These are phyloP conservation scores for Limnodromus scolopaceus DNA, from an alignment of 2,797 vertebrate species.

Conservation along the genomic window DNA sequence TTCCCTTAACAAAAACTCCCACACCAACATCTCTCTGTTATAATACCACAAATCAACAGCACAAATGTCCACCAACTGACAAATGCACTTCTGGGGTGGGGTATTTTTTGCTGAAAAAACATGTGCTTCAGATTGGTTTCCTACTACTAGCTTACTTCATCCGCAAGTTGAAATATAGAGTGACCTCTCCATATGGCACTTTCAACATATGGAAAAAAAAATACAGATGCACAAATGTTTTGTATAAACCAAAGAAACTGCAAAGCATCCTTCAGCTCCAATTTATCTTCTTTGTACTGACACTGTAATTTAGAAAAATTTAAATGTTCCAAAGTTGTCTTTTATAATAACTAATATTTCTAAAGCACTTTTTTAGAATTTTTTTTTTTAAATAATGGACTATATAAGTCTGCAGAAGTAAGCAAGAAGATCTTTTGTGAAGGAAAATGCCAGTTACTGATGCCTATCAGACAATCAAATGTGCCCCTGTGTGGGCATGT, in stretches of 20 bases:
- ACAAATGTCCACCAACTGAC: not conserved
- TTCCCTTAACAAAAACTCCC: not conserved
- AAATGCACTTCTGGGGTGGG: not conserved
- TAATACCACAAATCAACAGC: not conserved
- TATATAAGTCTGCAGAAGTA: not conserved
- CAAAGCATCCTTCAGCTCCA: not conserved
- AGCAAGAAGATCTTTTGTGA: not conserved
- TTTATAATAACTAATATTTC: not conserved
- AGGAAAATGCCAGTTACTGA: not conserved
- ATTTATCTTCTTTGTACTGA: not conserved
- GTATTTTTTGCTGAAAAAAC: not conserved
- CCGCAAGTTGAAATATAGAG: not conserved
- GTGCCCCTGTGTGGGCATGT: not conserved
- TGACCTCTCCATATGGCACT: slow-evolving; percentile 41
- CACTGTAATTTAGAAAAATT: not conserved
- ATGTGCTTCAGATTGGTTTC: not conserved
- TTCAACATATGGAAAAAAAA: not conserved
- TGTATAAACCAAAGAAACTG: not conserved
- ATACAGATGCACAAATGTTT: slow-evolving; percentile 41
- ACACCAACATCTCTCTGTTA: not conserved
- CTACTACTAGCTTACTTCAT: not conserved
- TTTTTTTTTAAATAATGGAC: not conserved
- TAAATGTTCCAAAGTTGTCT: not conserved
- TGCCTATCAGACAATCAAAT: not conserved
- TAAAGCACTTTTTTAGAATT: not conserved